Evolutionary conservation across 2,113 vertebrate genomes (phyloP).

Genomic region (Silurus asotus): DNA sequence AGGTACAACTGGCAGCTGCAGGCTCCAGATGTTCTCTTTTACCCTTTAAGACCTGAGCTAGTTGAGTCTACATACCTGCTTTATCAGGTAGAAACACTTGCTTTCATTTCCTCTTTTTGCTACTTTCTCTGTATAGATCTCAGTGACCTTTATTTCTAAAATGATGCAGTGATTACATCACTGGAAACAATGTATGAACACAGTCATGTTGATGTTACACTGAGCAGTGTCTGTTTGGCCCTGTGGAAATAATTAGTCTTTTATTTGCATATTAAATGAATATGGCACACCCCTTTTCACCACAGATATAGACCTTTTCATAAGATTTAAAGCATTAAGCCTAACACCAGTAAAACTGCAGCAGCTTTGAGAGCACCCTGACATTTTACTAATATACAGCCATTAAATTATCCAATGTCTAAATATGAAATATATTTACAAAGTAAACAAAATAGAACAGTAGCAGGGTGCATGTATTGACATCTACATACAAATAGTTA

Average conservation of each 20-base stretch:
- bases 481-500: too few species aligned
- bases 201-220: background rate
- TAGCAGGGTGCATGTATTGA: too few species aligned
- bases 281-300: slow-evolving; percentile 4
- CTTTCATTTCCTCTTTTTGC: background rate
- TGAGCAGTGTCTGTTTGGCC: slow-evolving; percentile 1
- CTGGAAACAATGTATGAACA: background rate
- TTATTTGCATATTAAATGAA: slow-evolving; percentile 15
- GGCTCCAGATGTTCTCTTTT: slow-evolving; percentile 93
- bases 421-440: too few species aligned
- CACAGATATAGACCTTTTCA: background rate
- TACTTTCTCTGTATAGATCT: background rate
- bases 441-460: too few species aligned
- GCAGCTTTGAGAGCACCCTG: background rate
- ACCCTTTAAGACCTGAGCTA: slow-evolving; percentile 91
- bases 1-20: slow-evolving; percentile 98
- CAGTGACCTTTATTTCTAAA: background rate
- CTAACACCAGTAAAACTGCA: background rate
- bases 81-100: slow-evolving; percentile 82
- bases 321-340: too few species aligned
- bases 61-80: slow-evolving; percentile 96
- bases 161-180: background rate
- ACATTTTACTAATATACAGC: background rate
- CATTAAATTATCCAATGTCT: background rate
- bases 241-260: background rate